A percentile compares a stretch with the other conserved stretches of the same genome.
phyloP scores from a whole-genome alignment of 37 sponge, comb jelly and placozoan genomes.

The Oopsacas minuta region DNA sequence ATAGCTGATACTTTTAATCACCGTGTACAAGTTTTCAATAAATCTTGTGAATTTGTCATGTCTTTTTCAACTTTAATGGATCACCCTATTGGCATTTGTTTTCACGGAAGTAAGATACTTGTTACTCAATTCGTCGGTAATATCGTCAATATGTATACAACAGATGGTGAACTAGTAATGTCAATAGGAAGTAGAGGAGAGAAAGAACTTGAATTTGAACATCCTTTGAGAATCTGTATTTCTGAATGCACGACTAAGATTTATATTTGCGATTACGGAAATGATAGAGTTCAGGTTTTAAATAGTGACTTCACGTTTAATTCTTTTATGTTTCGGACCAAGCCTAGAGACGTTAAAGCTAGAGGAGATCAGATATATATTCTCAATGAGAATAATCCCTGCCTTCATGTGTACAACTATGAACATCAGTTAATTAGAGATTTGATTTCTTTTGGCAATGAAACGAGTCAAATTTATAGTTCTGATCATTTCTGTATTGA shows the following conservation, averaged over 20 bases:
- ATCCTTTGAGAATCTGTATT: neutral
- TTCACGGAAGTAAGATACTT: neutral
- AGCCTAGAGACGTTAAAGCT: neutral
- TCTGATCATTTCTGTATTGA: neutral
- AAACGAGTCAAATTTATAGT: neutral
- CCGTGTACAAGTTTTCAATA: neutral
- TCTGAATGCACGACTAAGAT: neutral
- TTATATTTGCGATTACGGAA: neutral
- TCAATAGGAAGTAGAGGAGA: neutral
- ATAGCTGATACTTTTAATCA: neutral
- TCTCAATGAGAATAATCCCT: neutral
- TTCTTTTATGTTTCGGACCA: neutral
- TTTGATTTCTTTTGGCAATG: neutral
- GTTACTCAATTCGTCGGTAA: neutral
- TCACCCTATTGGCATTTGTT: neutral
- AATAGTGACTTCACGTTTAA: neutral
- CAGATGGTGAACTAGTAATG: neutral
- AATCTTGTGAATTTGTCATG: neutral
- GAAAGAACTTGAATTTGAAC: neutral
- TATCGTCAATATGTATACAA: neutral
- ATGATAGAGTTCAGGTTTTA: neutral
- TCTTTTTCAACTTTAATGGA: neutral
- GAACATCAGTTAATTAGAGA: neutral
- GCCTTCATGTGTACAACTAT: neutral
- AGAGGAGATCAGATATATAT: neutral